These are phyloP conservation scores for Marcusenius ussheri DNA, from an alignment of 2,113 vertebrate genomes.

Conservation along the genomic window DNA sequence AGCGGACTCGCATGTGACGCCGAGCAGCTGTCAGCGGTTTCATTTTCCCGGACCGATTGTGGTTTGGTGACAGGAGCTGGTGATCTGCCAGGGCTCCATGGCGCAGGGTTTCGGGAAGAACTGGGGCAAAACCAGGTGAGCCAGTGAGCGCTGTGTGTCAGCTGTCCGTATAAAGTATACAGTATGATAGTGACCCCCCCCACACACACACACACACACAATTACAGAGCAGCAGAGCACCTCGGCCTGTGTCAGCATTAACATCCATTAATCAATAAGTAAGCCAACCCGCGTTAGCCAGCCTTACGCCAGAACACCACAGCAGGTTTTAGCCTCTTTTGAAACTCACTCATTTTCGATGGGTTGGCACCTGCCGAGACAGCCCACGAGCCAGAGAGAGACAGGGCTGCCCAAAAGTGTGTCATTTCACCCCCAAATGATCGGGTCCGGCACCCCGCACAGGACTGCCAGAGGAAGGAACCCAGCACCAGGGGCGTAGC, in stretches of 20 bases:
- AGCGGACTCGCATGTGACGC: neutral
- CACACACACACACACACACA: neutral
- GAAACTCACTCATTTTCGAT: neutral
- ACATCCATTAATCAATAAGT: slow-evolving; percentile 22
- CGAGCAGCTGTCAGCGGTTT: neutral
- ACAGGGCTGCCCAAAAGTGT: neutral
- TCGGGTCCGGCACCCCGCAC: neutral
- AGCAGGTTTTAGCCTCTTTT: neutral
- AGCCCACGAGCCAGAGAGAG: neutral
- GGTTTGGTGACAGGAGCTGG: neutral
- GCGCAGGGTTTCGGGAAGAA: neutral
- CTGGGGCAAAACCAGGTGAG: neutral
- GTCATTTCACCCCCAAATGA: neutral
- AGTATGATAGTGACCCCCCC: neutral
- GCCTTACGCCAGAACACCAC: neutral
- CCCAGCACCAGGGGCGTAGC: no score
- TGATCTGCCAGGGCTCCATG: neutral
- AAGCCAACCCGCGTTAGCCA: neutral
- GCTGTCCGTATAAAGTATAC: neutral
- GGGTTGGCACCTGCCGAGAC: neutral
- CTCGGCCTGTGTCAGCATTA: slow-evolving; percentile 29
- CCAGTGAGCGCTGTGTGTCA: neutral
- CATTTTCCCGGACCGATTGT: neutral
- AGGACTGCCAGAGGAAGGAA: neutral
- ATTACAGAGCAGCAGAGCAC: neutral